Conservation (phyloP, 64 coral and sea anemone species). For the Stichodactyla mertensii region DNA sequence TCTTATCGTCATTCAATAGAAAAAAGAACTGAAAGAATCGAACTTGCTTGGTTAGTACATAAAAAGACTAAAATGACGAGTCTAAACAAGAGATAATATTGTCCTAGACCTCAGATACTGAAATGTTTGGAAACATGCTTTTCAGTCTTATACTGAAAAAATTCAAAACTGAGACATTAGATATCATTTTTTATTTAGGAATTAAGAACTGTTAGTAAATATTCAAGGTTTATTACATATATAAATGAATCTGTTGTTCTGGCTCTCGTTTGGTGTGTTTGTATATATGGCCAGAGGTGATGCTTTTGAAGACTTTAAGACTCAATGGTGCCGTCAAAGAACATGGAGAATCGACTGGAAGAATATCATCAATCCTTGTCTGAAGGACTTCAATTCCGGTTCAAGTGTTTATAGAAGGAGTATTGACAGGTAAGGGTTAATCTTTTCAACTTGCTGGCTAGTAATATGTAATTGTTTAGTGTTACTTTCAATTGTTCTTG, state of each 20-base stretch:
- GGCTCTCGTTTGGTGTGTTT: neutral
- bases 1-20: too few species aligned
- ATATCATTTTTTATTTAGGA: neutral
- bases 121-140: too few species aligned
- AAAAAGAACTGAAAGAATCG: too few species aligned
- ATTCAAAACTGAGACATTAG: too few species aligned
- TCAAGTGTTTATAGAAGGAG: conserved; percentile 10
- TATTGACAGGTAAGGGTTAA: neutral
- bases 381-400: neutral
- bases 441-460: too few species aligned
- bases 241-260: neutral
- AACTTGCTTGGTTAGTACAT: too few species aligned
- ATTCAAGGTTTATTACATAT: neutral
- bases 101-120: too few species aligned
- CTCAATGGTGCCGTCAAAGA: neutral
- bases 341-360: neutral
- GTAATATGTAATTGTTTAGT: too few species aligned
- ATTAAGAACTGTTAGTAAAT: neutral
- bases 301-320: neutral
- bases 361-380: neutral
- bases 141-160: too few species aligned
- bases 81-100: too few species aligned
- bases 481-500: too few species aligned
- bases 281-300: neutral
- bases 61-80: too few species aligned